phyloP scores from a whole-genome alignment of 2,888 invertebrate species.

The Hesperia comma region DNA sequence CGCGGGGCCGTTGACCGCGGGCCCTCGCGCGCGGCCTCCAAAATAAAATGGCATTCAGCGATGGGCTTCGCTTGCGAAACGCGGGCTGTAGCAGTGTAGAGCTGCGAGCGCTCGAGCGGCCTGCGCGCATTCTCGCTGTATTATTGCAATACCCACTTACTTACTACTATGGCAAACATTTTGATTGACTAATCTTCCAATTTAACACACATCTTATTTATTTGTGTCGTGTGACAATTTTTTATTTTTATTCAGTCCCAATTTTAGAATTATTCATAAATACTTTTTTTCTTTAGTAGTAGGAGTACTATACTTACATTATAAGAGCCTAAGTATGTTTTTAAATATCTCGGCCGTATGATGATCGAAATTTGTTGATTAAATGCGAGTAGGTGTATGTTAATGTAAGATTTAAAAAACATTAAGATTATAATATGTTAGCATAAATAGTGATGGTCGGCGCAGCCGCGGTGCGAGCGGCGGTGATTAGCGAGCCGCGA shows the following conservation, averaged over 20 bases:
- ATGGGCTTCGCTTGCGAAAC: constrained; percentile 83
- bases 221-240: constrained; percentile 11
- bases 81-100: constrained; percentile 57
- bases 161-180: constrained; percentile 66
- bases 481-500: constrained; percentile 74
- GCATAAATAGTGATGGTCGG: constrained; percentile 47
- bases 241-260: neutral
- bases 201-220: constrained; percentile 37
- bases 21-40: constrained; percentile 82
- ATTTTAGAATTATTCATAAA: too few relatives aligned
- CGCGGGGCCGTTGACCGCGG: constrained; percentile 83
- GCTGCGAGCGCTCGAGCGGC: constrained; percentile 50
- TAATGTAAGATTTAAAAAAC: constrained; percentile 6
- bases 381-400: constrained; percentile 6
- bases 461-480: constrained; percentile 48
- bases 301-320: too few relatives aligned
- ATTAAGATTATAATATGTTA: constrained; percentile 29
- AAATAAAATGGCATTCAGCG: constrained; percentile 83
- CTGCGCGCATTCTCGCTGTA: constrained; percentile 61
- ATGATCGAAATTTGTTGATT: too few relatives aligned
- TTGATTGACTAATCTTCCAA: constrained; percentile 53
- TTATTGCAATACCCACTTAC: constrained; percentile 46
- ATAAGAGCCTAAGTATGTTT: too few relatives aligned
- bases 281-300: too few relatives aligned
- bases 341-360: too few relatives aligned